phyloP scores from a whole-genome alignment of 2,113 vertebrate species.

The Platysteira castanea region DNA sequence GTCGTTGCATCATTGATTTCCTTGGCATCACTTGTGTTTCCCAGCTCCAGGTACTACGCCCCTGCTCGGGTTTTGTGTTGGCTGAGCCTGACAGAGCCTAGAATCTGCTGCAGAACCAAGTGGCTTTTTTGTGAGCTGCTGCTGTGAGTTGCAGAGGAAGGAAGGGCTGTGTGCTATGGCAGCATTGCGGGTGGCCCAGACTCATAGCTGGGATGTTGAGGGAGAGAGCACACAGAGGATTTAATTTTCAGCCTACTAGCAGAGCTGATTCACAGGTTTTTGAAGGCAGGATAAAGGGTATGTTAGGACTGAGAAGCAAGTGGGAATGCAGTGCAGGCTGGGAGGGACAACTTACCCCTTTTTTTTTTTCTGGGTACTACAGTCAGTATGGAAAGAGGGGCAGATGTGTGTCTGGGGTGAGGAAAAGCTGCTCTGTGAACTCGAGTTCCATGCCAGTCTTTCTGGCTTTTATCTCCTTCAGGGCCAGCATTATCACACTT shows the following conservation, averaged over 20 bases:
- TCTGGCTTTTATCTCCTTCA: constrained; percentile 35
- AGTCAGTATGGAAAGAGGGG: not conserved
- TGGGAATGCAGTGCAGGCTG: too few species aligned
- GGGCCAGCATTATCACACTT: constrained; percentile 89
- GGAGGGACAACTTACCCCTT: accelerated
- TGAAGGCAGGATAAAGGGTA: not conserved
- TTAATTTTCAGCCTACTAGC: not conserved
- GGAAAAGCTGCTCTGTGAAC: not conserved
- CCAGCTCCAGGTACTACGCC: constrained; percentile 83
- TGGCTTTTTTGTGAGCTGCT: not conserved
- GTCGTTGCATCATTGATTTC: constrained; percentile 95
- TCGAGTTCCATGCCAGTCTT: not conserved
- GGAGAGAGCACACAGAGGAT: not conserved
- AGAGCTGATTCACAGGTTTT: not conserved
- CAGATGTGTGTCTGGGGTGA: not conserved
- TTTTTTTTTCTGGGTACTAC: not conserved
- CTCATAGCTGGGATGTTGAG: not conserved
- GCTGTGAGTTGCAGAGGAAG: not conserved
- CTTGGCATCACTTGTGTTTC: constrained; percentile 88
- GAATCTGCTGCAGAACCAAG: not conserved
- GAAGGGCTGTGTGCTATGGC: not conserved
- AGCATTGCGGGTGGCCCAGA: accelerated
- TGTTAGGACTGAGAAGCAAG: not conserved
- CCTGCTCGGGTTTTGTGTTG: not conserved
- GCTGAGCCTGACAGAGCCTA: not conserved